A percentile compares a stretch with the other conserved stretches of the same genome.
These are phyloP conservation scores for Dolichotis patagonum DNA, from an alignment of 2,113 vertebrate species.

Conservation along the genomic window DNA sequence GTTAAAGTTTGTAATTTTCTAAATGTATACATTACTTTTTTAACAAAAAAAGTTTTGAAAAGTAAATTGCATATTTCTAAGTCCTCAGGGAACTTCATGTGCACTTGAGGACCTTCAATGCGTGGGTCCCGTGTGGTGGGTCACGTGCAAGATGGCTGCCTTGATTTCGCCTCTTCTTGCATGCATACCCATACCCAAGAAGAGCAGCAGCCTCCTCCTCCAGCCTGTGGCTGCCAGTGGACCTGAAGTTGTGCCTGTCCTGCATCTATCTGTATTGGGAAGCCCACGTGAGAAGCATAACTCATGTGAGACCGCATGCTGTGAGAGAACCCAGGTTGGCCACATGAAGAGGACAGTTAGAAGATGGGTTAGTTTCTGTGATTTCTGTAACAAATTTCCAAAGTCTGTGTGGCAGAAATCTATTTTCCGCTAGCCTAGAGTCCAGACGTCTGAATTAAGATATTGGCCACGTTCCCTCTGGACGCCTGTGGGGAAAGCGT, in stretches of 20 bases:
- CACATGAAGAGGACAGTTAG: not conserved
- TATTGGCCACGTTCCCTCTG: not conserved
- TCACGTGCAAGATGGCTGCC: not conserved
- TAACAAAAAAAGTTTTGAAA: not conserved
- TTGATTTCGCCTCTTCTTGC: not conserved
- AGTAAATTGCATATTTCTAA: not conserved
- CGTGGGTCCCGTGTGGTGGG: not conserved
- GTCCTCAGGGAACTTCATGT: not conserved
- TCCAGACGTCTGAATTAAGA: not conserved
- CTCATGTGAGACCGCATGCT: not conserved
- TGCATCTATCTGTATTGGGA: not conserved
- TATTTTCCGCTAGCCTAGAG: not conserved
- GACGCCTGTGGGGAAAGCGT: not conserved
- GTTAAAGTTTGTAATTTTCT: not conserved
- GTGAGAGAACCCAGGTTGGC: not conserved
- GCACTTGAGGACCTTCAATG: not conserved
- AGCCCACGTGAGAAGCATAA: not conserved
- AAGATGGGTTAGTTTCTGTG: not conserved
- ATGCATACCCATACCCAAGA: not conserved
- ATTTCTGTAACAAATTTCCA: not conserved
- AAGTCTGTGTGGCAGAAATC: not conserved
- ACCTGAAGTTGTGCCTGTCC: not conserved
- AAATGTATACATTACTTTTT: not conserved
- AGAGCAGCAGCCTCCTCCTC: not conserved
- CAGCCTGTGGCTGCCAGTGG: not conserved